Evolutionary conservation across 2,888 invertebrate species (phyloP).

Genomic region (Ptychoptera contaminata): DNA sequence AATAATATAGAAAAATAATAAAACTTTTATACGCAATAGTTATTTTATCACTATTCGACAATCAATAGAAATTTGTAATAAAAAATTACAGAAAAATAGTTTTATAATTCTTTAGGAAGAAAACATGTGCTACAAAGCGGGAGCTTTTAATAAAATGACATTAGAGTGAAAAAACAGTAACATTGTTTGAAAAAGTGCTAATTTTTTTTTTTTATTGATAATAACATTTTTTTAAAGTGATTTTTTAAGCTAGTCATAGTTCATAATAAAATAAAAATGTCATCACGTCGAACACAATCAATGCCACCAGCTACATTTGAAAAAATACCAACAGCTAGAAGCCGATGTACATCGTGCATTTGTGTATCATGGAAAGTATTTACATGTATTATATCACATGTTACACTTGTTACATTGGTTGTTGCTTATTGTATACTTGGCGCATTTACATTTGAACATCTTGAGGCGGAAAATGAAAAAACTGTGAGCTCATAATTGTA

Average conservation of each 20-base stretch:
- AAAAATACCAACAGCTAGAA: constrained; percentile 9
- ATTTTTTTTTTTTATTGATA: no score
- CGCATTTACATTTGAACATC: constrained; percentile 64
- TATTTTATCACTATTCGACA: no score
- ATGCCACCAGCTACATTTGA: constrained; percentile 2
- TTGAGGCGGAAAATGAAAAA: constrained; percentile 59
- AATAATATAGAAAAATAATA: no score
- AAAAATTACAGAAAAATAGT: no score
- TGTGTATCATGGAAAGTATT: constrained; percentile 55
- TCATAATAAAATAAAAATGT: background rate
- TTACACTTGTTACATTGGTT: constrained; percentile 72
- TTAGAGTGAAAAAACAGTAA: background rate
- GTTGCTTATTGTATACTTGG: constrained; percentile 82
- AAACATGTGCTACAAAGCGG: background rate
- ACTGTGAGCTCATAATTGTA: constrained; percentile 36
- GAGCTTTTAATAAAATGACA: background rate
- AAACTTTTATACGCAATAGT: no score
- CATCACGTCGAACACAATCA: constrained; percentile 5
- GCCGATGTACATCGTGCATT: constrained; percentile 26
- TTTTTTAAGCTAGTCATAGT: background rate
- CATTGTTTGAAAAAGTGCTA: background rate
- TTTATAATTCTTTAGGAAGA: no score
- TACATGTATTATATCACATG: constrained; percentile 76
- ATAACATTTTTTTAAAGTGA: background rate
- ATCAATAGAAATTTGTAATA: no score